phyloP scores from a whole-genome alignment of 2,113 vertebrate genomes.

The Spilogale gracilis region DNA sequence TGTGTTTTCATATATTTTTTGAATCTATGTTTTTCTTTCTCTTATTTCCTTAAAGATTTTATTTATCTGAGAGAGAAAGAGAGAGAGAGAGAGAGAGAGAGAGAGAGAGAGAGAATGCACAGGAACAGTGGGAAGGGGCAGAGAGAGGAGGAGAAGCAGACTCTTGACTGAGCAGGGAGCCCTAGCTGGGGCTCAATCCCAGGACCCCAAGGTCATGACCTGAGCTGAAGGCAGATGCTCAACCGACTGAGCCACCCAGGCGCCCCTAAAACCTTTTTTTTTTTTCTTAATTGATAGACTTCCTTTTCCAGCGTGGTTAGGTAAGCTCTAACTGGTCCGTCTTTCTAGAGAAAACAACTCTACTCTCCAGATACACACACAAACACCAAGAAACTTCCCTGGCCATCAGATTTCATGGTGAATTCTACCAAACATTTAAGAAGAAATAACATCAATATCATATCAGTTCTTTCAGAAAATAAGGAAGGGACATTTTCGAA shows the following conservation, averaged over 20 bases:
- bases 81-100: not conserved
- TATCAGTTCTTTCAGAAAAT: not conserved
- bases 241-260: not conserved
- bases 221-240: not conserved
- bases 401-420: not conserved
- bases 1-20: not conserved
- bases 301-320: not conserved
- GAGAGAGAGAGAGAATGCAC: not conserved
- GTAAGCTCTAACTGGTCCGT: not conserved
- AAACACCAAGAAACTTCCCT: not conserved
- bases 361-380: not conserved
- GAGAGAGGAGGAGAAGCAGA: not conserved
- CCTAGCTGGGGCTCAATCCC: not conserved
- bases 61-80: not conserved
- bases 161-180: not conserved
- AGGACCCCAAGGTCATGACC: not conserved
- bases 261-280: not conserved
- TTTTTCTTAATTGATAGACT: not conserved
- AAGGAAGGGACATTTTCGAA: not conserved
- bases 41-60: not conserved
- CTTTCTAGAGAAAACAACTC: conserved; percentile 13
- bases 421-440: conserved; percentile 24
- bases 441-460: not conserved
- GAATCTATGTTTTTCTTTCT: not conserved
- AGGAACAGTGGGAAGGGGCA: not conserved